Evolutionary conservation across 1,140 invertebrate genomes (phyloP), one percentile per base, ranked within the genome.

Genomic region (Platorchestia sp.): DNA sequence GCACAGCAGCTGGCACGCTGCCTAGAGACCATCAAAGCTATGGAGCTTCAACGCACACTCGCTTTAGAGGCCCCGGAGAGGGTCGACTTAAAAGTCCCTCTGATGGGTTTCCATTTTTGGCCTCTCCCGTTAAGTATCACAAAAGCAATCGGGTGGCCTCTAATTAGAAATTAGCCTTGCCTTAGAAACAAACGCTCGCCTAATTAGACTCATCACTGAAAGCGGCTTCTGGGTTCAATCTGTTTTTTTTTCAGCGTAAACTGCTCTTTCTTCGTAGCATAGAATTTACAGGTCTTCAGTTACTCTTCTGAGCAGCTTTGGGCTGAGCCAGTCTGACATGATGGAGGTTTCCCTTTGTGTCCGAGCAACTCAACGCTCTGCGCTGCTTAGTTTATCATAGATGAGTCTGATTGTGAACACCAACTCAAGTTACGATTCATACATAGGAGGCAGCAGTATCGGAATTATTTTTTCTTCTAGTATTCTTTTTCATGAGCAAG

Each of bases 161-260:
- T 93, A 93, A 93, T 93, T 45, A 93, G 91, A 47, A 93, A 93
- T 93, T 93, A 44, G 91, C 45, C 36, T 93, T 93, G 45, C 44
- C 44, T 91, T 14, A 22, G 41, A 91, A 91, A 42, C 89, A 91
- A 91, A 91, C 89, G 89, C 43, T 91, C 22, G 89, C 89, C 42
- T 93, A 93, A 93, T 93, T 93, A 93, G 10, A 44, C 43, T 44
- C 45, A 93, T 93, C 47, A 93, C 47, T 93, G 91, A 93, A 40
- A 45, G 91, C 10, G 0, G 87, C 91, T 45, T 93, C 44, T 47
- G 45, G 91, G 91, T 27, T 44, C 7, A 47, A 47, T 40, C 43
- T 42, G 19, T 44, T 90, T 44, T 42, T 90, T 90, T 40, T n/a
- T 90, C 27, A 0, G 87, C 44, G 87, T 3, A 41, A 3, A 10